Base-by-base conservation (phyloP, 1,140 invertebrate genomes). In the Ooceraea biroi region DNA sequence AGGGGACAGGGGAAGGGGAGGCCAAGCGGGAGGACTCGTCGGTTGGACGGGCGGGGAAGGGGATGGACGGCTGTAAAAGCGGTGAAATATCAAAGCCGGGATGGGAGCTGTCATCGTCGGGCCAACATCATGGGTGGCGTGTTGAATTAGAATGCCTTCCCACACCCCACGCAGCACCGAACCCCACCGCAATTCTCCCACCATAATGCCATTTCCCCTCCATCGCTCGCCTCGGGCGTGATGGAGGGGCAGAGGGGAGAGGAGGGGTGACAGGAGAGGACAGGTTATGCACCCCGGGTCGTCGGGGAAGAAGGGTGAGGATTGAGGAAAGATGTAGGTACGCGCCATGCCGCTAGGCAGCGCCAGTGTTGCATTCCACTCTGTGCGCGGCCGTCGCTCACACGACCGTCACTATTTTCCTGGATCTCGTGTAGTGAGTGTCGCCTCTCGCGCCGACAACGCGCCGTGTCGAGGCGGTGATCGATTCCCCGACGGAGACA, bases 51-150 rank as follows among this genome's bases (percentile, higher is more conserved):
- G 87, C 65, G 82, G 88, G 89, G 83, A 86, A 83, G 89, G 91
- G 86, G 88, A 90, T 80, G 88, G 91, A 88, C 91, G 92, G 91
- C 92, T 92, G 93, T 94, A 94, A 94, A 94, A 94, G 95, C 94
- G 94, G 95, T 94, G 95, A 94, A 95, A 95, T 95, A 95, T 95
- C 95, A 94, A 94, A 94, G 93, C 94, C 94, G 91, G 93, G 94
- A 94, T 95, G 95, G 95, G 95, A 96, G 96, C 94, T 94, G 93
- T 95, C 94, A 95, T 95, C 95, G 94, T 95, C 95, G 95, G 93
- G 94, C 95, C 95, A 94, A 94, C 94, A 95, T 95, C 95, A 96
- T 96, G 96, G 95, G 95, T 96, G 95, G 95, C 95, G 94, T 95
- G 95, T 95, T 94, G 93, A 94, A 94, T 94, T 94, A 94, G 94